Evolutionary conservation across 1,140 invertebrate genomes (phyloP), one percentile per base, ranked within the genome.

Genomic region (Drosophila varians): DNA sequence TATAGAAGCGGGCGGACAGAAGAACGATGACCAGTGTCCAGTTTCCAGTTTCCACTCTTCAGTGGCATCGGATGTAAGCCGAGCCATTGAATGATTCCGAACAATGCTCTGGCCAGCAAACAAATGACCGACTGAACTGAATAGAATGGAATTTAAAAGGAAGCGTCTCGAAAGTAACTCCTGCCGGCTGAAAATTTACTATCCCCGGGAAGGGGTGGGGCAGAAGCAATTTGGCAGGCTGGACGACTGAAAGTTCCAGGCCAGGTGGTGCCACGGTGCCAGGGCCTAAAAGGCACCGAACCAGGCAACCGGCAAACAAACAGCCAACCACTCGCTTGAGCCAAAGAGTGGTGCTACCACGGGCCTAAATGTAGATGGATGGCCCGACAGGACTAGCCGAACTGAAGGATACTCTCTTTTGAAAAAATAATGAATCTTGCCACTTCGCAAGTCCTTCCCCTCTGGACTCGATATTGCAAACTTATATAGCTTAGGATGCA

Each of bases 321-420:
- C 80, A 80, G 84, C 86, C 80, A 80, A 76, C 46, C 76, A 53
- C 49, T 60, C 73, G 52, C 72, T 66, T 73, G 68, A 74, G 80
- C 76, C 76, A 80, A 69, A 60, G 72, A 80, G 80, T 73, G 71
- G 45, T 58, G 65, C 45, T 47, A 40, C 14, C 1, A n/a, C 12
- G 7, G 28, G 28, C 3, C 28, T 31, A 31, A 9, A 31, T 11
- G 26, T 28, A 28, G 26, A n/a, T 28, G 12, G 34, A 4, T 12
- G 36, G 5, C 11, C 12, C 16, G 7, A 16, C 14, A 2, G n/a
- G 4, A 6, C 3, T 31, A 31, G 9, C 28, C 28, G 28, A 31
- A n/a, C 21, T n/a, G 9, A n/a, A 11, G 9, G 28, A 31, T 31
- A 31, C 9, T 11, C 28, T 31, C 3, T 4, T 9, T 9, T n/a